Percentiles rank a stretch among this genome's conserved stretches.
phyloP scores from a whole-genome alignment of 2,113 vertebrate genomes.

The Athene noctua region DNA sequence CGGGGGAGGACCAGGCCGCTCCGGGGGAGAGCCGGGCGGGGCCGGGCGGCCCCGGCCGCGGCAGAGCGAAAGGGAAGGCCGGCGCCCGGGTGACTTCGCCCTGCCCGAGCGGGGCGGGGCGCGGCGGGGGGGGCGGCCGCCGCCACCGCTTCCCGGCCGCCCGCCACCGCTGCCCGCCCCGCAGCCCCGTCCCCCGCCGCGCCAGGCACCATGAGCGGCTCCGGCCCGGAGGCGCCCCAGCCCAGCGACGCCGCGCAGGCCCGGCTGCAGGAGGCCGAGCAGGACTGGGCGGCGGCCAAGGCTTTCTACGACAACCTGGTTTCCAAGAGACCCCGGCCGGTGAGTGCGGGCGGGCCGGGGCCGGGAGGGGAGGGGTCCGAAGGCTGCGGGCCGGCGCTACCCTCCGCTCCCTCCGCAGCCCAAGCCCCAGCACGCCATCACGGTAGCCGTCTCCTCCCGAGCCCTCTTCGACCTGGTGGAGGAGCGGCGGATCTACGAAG shows the following conservation, averaged over 20 bases:
- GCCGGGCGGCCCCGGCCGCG: not conserved
- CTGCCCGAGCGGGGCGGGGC: not conserved
- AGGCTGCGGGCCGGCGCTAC: not conserved
- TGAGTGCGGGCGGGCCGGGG: constrained; percentile 56
- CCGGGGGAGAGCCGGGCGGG: no score
- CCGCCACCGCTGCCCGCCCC: no score
- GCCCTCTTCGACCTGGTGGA: constrained; percentile 89
- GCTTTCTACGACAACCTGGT: constrained; percentile 78
- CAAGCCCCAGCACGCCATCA: constrained; percentile 87
- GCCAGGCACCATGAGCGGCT: constrained; percentile 6
- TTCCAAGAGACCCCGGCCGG: constrained; percentile 77
- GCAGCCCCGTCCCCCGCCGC: not conserved
- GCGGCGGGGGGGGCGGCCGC: not conserved
- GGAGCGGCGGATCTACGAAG: constrained; percentile 83
- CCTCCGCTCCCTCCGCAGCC: constrained; percentile 72
- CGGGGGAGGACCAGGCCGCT: no score
- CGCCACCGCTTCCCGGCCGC: not conserved
- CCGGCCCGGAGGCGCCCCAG: not conserved
- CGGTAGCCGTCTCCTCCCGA: constrained; percentile 90
- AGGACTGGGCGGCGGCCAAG: constrained; percentile 80
- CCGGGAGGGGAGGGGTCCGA: not conserved
- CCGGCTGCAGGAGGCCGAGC: constrained; percentile 32
- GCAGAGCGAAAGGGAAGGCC: not conserved
- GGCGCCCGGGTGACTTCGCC: not conserved
- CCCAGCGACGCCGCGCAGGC: not conserved